Evolutionary conservation across 2,113 vertebrate genomes (phyloP), one percentile per base, ranked within the genome.

Genomic region (Leiothrix lutea): DNA sequence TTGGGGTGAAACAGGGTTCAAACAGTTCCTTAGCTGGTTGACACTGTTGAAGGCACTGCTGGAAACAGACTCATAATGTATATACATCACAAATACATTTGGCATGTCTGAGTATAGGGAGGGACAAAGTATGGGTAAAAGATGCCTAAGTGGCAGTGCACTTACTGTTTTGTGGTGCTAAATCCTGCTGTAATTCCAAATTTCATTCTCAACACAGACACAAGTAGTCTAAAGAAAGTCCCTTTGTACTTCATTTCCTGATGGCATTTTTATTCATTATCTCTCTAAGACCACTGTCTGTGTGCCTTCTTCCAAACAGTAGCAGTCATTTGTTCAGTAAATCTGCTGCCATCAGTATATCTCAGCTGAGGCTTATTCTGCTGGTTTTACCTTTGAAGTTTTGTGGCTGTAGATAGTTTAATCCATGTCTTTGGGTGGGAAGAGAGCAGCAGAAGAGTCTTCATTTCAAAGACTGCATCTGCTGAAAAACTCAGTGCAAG

Each of bases 121-220:
- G 11, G 8, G 17, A 64, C 4, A 24, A 67, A 73, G 31, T 28
- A 8, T 47, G 80, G 12, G 5, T 70, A 71, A 50, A 12, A n/a
- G 2, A 6, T 56, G 19, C 19, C 56, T 28, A 22, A 80, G 12
- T 35, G 19, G 12, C 31, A 74, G 11, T 70, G 19, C 61, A 10
- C 9, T 51, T 67, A 36, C 0, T 1, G 0, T 56, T 66, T 42
- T 26, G 9, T 42, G 47, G 5, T 35, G 12, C 9, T 28, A n/a
- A 25, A 14, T 40, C 11, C 9, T 65, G 15, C 11, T 72, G 10
- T 25, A 80, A 18, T 40, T 48, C 10, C 40, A 71, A 35, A 29
- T n/a, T 65, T 92, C 6, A 2, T 82, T 64, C 38, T 62, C 31
- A 35, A 20, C 17, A 15, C 8, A n/a, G 7, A 53, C 47, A 47